These are phyloP conservation scores for Buteo buteo DNA, from an alignment of 2,113 vertebrate genomes.

Conservation along the genomic window DNA sequence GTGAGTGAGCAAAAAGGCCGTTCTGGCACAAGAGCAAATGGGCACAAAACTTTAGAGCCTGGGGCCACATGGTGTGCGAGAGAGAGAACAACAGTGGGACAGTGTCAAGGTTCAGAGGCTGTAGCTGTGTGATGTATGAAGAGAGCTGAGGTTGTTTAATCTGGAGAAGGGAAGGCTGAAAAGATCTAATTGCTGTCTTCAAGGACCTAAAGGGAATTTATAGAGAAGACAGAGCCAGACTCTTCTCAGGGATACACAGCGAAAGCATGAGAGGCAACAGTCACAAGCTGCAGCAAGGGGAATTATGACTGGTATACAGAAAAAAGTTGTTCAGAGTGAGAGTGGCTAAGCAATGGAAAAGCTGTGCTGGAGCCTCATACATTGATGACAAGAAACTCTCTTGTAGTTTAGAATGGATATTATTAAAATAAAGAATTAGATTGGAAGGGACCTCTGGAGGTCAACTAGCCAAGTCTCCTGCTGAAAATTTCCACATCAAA, in stretches of 20 bases:
- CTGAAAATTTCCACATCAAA: background rate
- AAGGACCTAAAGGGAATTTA: background rate
- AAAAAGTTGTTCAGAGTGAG: background rate
- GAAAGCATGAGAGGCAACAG: background rate
- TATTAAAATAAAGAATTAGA: background rate
- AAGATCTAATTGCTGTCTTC: background rate
- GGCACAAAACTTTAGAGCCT: background rate
- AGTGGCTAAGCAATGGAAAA: background rate
- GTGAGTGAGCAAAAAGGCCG: fast-evolving
- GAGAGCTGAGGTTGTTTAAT: background rate
- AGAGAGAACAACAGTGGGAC: background rate
- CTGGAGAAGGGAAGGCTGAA: background rate
- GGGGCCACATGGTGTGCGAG: fast-evolving
- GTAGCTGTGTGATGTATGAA: background rate
- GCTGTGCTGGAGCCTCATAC: background rate
- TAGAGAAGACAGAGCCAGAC: background rate
- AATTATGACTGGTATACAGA: background rate
- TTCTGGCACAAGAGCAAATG: background rate
- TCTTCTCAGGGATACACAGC: background rate
- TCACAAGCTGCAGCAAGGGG: background rate
- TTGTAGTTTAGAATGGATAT: background rate
- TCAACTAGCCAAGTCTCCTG: background rate
- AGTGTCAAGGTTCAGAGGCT: background rate
- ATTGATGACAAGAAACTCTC: background rate
- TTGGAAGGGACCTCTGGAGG: background rate